phyloP scores from a whole-genome alignment of 2,113 vertebrate species.

The Laticauda laticaudata region DNA sequence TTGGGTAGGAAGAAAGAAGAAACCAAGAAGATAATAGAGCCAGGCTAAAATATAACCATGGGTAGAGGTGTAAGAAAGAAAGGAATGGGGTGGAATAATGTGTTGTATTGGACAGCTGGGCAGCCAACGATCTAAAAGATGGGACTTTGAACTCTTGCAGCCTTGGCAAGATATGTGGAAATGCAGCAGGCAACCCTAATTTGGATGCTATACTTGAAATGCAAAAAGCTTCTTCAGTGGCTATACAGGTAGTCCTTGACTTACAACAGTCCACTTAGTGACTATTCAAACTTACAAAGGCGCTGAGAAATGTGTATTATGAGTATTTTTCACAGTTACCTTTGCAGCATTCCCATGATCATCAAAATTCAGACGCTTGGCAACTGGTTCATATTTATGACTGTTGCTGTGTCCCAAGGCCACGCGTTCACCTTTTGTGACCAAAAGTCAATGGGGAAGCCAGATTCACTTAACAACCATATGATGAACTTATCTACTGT shows the following conservation, averaged over 20 bases:
- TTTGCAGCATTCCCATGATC: too few species aligned
- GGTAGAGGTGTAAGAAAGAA: background rate
- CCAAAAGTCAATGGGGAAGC: too few species aligned
- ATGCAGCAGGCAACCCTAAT: background rate
- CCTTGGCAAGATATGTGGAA: background rate
- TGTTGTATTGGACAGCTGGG: background rate
- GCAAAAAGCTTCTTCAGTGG: background rate
- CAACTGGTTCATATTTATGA: too few species aligned
- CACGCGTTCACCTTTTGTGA: too few species aligned
- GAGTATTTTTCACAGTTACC: too few species aligned
- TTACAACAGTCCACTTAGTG: too few species aligned
- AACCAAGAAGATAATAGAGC: background rate
- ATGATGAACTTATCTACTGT: too few species aligned
- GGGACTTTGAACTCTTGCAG: background rate
- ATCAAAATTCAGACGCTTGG: too few species aligned
- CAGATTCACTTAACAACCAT: too few species aligned
- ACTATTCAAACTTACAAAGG: too few species aligned
- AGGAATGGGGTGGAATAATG: background rate
- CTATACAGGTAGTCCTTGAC: background rate
- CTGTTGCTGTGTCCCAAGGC: too few species aligned
- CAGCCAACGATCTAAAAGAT: background rate
- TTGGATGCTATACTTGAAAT: background rate
- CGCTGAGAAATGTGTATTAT: too few species aligned
- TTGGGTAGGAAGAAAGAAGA: background rate
- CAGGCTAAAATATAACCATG: background rate